A percentile compares a stretch with the other conserved stretches of the same genome.
Conservation (phyloP, 2,797 vertebrate species). For the Chaetodon trifasciatus region DNA sequence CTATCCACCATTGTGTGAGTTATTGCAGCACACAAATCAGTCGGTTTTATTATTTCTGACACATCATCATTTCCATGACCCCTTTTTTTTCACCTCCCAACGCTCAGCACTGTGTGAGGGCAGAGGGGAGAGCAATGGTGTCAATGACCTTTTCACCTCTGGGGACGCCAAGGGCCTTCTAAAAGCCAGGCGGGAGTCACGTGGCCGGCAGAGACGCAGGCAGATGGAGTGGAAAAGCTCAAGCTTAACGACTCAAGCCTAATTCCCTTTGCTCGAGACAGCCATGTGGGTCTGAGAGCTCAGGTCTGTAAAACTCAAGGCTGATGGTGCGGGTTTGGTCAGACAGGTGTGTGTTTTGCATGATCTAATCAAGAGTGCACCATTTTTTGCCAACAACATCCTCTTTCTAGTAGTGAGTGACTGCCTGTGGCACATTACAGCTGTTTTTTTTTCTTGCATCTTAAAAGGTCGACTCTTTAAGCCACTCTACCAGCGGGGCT, state of each 20-base stretch:
- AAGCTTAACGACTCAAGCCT: slow-evolving; percentile 51
- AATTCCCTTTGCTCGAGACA: slow-evolving; percentile 53
- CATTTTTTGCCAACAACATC: neutral
- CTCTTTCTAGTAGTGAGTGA: neutral
- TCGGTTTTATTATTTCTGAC: slow-evolving; percentile 73
- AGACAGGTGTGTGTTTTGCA: neutral
- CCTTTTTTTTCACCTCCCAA: slow-evolving; percentile 50
- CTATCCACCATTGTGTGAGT: slow-evolving; percentile 49
- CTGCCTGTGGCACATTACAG: neutral
- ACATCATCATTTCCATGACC: slow-evolving; percentile 69
- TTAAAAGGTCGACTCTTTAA: neutral
- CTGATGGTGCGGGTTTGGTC: neutral
- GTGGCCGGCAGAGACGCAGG: slow-evolving; percentile 51
- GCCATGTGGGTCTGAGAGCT: slow-evolving; percentile 36
- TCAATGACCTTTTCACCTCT: slow-evolving; percentile 73
- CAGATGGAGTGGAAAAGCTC: slow-evolving; percentile 57
- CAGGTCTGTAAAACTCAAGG: slow-evolving; percentile 33
- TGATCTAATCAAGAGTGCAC: neutral
- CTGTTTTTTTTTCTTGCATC: neutral
- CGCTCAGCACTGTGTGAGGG: slow-evolving; percentile 45
- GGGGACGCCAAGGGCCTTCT: slow-evolving; percentile 38
- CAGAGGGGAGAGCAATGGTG: slow-evolving; percentile 39
- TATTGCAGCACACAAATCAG: slow-evolving; percentile 72
- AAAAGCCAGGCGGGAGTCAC: slow-evolving; percentile 55
- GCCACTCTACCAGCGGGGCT: neutral